phyloP scores from a whole-genome alignment of 1,140 invertebrate species.

The Aphelenchoides fujianensis region DNA sequence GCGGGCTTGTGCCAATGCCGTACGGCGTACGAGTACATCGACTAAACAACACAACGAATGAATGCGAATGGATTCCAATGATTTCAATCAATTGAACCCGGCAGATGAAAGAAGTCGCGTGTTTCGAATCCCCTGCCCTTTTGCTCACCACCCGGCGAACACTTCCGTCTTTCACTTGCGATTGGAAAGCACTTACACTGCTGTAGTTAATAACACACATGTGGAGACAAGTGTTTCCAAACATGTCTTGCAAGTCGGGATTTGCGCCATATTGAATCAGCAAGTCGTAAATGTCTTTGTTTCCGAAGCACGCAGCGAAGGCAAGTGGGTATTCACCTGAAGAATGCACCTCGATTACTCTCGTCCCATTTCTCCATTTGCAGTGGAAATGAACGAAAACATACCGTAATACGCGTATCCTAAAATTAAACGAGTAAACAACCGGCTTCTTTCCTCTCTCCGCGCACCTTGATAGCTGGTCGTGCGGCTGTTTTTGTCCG shows the following conservation, averaged over 20 bases:
- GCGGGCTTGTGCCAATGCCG: constrained; percentile 87
- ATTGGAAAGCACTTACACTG: constrained; percentile 70
- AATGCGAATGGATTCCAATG: neutral
- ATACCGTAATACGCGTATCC: constrained; percentile 62
- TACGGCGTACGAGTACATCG: constrained; percentile 95
- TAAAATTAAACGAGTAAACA: no score
- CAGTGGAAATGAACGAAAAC: no score
- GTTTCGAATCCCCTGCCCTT: no score
- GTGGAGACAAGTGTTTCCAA: constrained; percentile 80
- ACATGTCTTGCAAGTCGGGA: constrained; percentile 79
- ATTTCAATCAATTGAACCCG: neutral
- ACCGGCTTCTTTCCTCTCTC: constrained; percentile 3
- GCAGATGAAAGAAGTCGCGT: no score
- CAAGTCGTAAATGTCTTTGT: constrained; percentile 94
- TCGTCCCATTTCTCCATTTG: no score
- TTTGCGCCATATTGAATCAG: constrained; percentile 84
- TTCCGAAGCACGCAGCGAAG: constrained; percentile 92
- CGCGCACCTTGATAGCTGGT: constrained; percentile 77
- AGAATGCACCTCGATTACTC: constrained; percentile 76
- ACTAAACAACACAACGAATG: constrained; percentile 68
- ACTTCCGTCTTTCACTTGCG: constrained; percentile 19
- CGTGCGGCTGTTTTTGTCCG: constrained; percentile 70
- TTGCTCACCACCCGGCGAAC: no score
- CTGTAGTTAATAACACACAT: constrained; percentile 97
- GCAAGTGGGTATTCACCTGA: constrained; percentile 86